Evolutionary conservation across 2,797 vertebrate species (phyloP).

Genomic region (Echeneis naucrates): DNA sequence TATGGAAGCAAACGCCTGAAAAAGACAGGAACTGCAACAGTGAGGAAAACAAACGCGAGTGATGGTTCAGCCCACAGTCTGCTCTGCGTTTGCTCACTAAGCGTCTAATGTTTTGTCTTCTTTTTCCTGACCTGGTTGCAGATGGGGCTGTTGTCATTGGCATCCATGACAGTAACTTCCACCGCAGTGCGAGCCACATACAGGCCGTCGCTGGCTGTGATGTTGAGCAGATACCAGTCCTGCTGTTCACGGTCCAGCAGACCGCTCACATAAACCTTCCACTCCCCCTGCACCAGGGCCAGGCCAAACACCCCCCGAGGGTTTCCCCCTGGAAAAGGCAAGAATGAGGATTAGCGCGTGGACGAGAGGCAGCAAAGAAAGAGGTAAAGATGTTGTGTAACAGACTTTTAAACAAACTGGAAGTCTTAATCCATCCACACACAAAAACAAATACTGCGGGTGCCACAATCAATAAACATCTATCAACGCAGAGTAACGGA

Average conservation of each 20-base stretch:
- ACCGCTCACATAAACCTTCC: conserved; percentile 94
- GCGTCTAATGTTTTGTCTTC: conserved; percentile 10
- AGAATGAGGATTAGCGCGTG: background rate
- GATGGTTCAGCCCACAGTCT: background rate
- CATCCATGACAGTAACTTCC: conserved; percentile 95
- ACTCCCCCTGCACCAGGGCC: conserved; percentile 92
- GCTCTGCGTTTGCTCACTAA: conserved; percentile 14
- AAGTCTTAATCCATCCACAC: conserved; percentile 19
- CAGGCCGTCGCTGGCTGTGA: conserved; percentile 94
- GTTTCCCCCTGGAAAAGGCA: conserved; percentile 88
- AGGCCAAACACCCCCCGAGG: conserved; percentile 91
- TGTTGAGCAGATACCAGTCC: conserved; percentile 94
- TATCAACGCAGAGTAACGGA: conserved; percentile 28
- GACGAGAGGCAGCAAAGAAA: background rate
- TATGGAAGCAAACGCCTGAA: background rate
- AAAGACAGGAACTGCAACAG: background rate
- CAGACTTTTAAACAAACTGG: conserved; percentile 22
- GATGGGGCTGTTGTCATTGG: conserved; percentile 95
- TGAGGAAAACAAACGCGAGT: background rate
- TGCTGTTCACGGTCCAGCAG: conserved; percentile 93
- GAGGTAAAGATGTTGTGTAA: background rate
- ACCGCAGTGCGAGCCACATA: conserved; percentile 90
- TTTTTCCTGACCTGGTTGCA: conserved; percentile 91
- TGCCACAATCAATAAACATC: conserved; percentile 53
- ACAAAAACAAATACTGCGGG: conserved; percentile 29